These are phyloP conservation scores for Coecobrya sp. DNA, from an alignment of 2,888 invertebrate genomes.

Conservation along the genomic window DNA sequence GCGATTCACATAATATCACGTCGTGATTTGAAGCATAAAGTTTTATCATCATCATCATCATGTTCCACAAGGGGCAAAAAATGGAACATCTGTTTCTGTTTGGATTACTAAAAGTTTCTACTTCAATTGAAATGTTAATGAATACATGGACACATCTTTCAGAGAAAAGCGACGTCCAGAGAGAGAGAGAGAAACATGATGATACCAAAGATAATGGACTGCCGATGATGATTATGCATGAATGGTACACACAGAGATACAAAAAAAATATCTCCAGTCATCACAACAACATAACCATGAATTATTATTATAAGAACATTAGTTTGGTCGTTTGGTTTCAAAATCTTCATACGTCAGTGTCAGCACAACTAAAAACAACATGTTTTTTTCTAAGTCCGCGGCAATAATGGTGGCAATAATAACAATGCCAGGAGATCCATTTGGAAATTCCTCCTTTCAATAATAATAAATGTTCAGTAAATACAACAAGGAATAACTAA, in stretches of 20 bases:
- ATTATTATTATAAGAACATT: slow-evolving; percentile 1
- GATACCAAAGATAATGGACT: slow-evolving; percentile 51
- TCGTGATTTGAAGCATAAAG: slow-evolving; percentile 20
- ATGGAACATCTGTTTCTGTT: slow-evolving; percentile 73
- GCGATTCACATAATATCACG: slow-evolving; percentile 38
- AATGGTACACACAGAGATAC: not conserved
- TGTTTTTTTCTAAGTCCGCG: not conserved
- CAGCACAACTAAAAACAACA: not conserved
- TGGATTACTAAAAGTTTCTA: slow-evolving; percentile 64
- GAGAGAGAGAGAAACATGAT: slow-evolving; percentile 16
- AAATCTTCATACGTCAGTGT: slow-evolving; percentile 36
- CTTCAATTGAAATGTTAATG: slow-evolving; percentile 77
- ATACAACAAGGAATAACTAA: slow-evolving; percentile 1
- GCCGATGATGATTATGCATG: slow-evolving; percentile 56
- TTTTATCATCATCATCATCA: slow-evolving; percentile 22
- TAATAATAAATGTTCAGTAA: slow-evolving; percentile 26
- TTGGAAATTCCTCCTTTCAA: slow-evolving; percentile 41
- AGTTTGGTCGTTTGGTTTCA: not conserved
- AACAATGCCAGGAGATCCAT: slow-evolving; percentile 29
- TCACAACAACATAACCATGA: not conserved
- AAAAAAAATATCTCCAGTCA: slow-evolving; percentile 57
- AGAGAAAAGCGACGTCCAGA: not conserved
- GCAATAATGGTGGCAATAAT: not conserved
- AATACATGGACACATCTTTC: slow-evolving; percentile 51
- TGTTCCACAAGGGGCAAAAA: not conserved